Evolutionary conservation across 2,888 invertebrate species (phyloP).

Genomic region (Taphrorychus bicolor): DNA sequence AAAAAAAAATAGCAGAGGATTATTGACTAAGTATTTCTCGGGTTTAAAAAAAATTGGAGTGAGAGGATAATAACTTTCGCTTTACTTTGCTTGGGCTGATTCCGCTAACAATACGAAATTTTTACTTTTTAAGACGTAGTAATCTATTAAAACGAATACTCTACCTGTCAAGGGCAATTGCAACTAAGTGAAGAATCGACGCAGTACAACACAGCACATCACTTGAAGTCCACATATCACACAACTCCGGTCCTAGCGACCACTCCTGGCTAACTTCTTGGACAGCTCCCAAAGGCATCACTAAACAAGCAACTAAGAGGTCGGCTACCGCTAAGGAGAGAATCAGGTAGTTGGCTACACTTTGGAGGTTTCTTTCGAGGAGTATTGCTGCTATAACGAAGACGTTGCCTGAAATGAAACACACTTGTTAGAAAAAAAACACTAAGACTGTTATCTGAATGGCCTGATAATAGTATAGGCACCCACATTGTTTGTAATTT

Average conservation of each 20-base stretch:
- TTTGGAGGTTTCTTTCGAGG: conserved; percentile 84
- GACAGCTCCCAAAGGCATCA: conserved; percentile 79
- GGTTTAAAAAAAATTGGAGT: too few species aligned
- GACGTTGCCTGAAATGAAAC: conserved; percentile 76
- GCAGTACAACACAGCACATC: conserved; percentile 92
- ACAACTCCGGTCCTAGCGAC: conserved; percentile 85
- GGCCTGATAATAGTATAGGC: too few species aligned
- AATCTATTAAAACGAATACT: too few species aligned
- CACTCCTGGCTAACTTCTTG: conserved; percentile 79
- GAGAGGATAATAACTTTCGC: too few species aligned
- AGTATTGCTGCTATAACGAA: conserved; percentile 94
- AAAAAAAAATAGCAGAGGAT: too few species aligned
- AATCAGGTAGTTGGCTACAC: conserved; percentile 90
- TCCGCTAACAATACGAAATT: too few species aligned
- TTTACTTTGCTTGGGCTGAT: too few species aligned
- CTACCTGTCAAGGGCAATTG: conserved; percentile 82
- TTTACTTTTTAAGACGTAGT: too few species aligned
- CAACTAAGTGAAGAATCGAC: conserved; percentile 81
- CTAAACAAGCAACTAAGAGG: conserved; percentile 84
- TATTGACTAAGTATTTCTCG: too few species aligned
- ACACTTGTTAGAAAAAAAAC: too few species aligned
- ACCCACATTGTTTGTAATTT: background rate
- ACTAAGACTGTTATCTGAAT: too few species aligned
- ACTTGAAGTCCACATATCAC: conserved; percentile 94
- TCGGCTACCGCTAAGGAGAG: conserved; percentile 91